These are phyloP conservation scores for Ptilonorhynchus violaceus DNA, from an alignment of 2,113 vertebrate genomes.

Conservation along the genomic window DNA sequence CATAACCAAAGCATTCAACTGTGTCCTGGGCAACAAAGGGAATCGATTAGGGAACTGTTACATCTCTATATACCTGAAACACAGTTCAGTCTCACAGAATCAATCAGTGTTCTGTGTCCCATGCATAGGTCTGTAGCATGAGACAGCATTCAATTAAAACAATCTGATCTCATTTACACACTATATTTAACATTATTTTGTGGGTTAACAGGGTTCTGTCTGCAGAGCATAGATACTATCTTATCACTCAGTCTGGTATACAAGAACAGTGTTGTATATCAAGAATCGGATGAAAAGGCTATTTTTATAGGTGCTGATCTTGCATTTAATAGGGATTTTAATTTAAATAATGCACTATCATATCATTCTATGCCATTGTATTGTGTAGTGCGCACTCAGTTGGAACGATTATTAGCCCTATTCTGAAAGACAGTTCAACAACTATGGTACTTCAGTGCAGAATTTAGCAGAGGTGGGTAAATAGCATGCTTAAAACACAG, in stretches of 20 bases:
- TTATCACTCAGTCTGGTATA: neutral
- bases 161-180: neutral
- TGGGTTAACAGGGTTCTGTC: neutral
- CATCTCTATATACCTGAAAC: neutral
- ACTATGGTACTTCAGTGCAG: neutral
- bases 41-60: neutral
- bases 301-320: neutral
- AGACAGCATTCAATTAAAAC: neutral
- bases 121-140: neutral
- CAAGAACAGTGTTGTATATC: neutral
- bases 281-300: neutral
- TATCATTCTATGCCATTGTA: neutral
- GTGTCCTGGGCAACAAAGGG: neutral
- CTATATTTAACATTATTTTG: neutral
- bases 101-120: neutral
- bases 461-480: neutral
- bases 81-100: neutral
- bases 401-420: neutral
- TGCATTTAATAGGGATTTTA: neutral
- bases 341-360: neutral
- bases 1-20: neutral
- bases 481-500: neutral
- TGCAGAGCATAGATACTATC: neutral
- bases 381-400: neutral
- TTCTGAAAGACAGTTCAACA: neutral